Evolutionary conservation across 2,888 invertebrate genomes (phyloP).

Genomic region (Holacanthella duospinosa): DNA sequence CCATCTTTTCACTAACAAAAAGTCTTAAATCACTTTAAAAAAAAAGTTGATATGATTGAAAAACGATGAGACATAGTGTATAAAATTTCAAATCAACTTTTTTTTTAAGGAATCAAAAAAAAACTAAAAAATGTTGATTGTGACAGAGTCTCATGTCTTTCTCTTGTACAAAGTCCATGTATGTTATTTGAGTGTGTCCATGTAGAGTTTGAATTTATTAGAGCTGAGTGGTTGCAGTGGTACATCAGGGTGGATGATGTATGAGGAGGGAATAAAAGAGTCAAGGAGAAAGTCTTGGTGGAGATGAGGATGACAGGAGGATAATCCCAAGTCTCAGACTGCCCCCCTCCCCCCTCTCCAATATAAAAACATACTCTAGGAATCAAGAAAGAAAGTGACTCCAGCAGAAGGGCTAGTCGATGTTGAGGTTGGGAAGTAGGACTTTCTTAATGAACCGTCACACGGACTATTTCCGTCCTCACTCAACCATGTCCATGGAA

Average conservation of each 20-base stretch:
- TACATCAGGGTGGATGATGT: slow-evolving; percentile 1
- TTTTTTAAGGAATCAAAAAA: too few relatives aligned
- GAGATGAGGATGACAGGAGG: neutral
- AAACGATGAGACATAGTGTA: too few relatives aligned
- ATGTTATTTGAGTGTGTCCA: too few relatives aligned
- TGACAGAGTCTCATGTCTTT: too few relatives aligned
- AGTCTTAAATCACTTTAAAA: too few relatives aligned
- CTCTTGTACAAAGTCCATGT: too few relatives aligned
- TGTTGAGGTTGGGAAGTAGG: too few relatives aligned
- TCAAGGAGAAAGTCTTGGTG: slow-evolving; percentile 1
- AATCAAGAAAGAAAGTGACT: neutral
- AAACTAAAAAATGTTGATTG: too few relatives aligned
- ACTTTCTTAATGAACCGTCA: neutral
- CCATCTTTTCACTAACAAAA: too few relatives aligned
- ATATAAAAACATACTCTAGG: neutral
- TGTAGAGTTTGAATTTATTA: neutral
- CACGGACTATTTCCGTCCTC: neutral
- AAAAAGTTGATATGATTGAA: too few relatives aligned
- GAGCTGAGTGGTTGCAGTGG: neutral
- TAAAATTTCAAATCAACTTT: too few relatives aligned
- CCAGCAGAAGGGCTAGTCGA: too few relatives aligned
- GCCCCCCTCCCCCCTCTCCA: neutral
- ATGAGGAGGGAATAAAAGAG: neutral
- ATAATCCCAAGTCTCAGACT: neutral
- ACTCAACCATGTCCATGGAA: neutral